Percentiles rank a stretch among this genome's conserved stretches.
These are phyloP conservation scores for Euproctis similis DNA, from an alignment of 2,888 invertebrate genomes.

Conservation along the genomic window DNA sequence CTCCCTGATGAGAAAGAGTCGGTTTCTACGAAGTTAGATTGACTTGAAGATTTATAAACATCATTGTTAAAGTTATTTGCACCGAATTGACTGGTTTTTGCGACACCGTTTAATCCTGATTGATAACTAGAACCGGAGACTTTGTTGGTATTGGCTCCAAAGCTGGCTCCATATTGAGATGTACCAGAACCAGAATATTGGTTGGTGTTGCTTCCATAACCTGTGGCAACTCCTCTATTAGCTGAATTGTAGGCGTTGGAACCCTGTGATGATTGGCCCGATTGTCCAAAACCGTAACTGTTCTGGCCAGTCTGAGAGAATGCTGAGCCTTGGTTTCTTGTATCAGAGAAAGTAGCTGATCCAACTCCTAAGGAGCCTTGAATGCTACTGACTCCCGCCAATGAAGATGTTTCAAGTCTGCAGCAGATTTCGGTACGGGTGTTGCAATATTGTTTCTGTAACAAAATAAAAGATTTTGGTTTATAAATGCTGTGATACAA, in stretches of 20 bases:
- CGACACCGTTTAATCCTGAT: constrained; percentile 24
- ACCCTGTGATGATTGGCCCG: constrained; percentile 4
- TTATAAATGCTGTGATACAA: too few relatives aligned
- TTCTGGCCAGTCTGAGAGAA: constrained; percentile 29
- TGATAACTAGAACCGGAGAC: constrained; percentile 17
- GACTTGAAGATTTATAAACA: constrained; percentile 43
- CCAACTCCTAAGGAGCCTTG: constrained; percentile 45
- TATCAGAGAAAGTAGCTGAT: constrained; percentile 40
- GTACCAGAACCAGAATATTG: constrained; percentile 10
- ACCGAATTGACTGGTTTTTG: constrained; percentile 29
- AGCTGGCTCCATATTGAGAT: constrained; percentile 13
- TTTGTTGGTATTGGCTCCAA: constrained; percentile 11
- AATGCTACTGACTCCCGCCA: constrained; percentile 34
- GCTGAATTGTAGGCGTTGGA: constrained; percentile 8
- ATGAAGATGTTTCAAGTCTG: constrained; percentile 47
- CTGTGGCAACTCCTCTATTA: constrained; percentile 9
- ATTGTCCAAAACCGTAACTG: constrained; percentile 10
- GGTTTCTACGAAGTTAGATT: constrained; percentile 54
- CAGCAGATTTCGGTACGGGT: constrained; percentile 64
- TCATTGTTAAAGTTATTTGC: constrained; percentile 33
- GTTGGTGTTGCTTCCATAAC: constrained; percentile 13
- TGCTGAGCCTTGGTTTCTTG: constrained; percentile 35
- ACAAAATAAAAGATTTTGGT: constrained; percentile 43
- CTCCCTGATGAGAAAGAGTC: constrained; percentile 58
- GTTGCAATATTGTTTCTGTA: constrained; percentile 69